Evolutionary conservation across 1,140 invertebrate species (phyloP).

Genomic region (Polyergus mexicanus): DNA sequence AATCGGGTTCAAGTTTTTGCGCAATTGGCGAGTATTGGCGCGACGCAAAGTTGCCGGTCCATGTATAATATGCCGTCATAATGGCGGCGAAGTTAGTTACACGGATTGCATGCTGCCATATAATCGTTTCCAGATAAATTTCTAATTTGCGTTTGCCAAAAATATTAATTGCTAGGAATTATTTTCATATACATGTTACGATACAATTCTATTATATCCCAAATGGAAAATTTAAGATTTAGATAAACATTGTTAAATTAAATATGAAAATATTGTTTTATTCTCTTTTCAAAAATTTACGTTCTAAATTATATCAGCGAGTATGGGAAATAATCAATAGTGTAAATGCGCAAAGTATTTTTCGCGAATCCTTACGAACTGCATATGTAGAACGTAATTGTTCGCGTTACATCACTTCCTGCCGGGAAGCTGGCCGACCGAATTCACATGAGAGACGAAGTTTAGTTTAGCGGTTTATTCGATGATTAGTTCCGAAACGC

Average conservation of each 20-base stretch:
- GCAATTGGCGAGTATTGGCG: conserved; percentile 62
- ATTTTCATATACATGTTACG: no score
- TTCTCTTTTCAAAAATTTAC: neutral
- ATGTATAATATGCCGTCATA: neutral
- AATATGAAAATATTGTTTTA: neutral
- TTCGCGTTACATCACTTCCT: conserved; percentile 66
- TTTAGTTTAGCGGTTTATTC: conserved; percentile 13
- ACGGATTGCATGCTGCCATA: neutral
- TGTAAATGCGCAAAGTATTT: conserved; percentile 27
- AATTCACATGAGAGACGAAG: conserved; percentile 25
- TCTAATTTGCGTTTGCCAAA: neutral
- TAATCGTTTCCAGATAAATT: neutral
- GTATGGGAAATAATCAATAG: neutral
- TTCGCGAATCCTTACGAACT: conserved; percentile 47
- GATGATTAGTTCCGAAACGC: neutral
- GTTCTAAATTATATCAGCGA: neutral
- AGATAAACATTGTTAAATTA: neutral
- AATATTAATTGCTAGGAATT: neutral
- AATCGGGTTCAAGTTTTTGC: conserved; percentile 74
- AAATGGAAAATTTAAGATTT: neutral
- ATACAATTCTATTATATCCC: neutral
- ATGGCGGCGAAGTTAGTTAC: conserved; percentile 13
- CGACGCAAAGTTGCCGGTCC: conserved; percentile 39
- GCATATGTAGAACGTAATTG: conserved; percentile 68
- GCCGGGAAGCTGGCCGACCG: conserved; percentile 48